phyloP scores from a whole-genome alignment of 2,888 invertebrate genomes.

The Drosophila formosana region DNA sequence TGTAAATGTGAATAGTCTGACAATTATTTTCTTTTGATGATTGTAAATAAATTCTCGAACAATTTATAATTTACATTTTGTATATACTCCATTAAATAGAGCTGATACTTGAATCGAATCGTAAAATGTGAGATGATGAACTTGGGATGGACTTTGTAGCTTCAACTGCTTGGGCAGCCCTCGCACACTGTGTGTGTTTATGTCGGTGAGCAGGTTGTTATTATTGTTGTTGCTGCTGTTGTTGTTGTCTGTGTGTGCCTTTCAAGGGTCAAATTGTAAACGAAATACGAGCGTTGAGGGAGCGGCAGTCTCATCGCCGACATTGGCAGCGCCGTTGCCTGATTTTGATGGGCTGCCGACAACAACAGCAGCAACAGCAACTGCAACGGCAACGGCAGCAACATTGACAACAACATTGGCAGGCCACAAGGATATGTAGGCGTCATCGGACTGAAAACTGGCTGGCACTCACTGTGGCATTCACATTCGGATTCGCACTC shows the following conservation, averaged over 20 bases:
- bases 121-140: no score
- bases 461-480: conserved; percentile 35
- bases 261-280: conserved; percentile 78
- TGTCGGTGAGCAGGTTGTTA: conserved; percentile 16
- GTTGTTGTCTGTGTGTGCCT: conserved; percentile 60
- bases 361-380: conserved; percentile 52
- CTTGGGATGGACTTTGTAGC: neutral
- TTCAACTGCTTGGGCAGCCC: conserved; percentile 2
- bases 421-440: conserved; percentile 66
- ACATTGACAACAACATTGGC: conserved; percentile 51
- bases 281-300: conserved; percentile 74
- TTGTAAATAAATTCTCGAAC: no score
- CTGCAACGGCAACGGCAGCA: conserved; percentile 31
- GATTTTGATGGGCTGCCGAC: conserved; percentile 70
- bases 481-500: conserved; percentile 47
- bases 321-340: conserved; percentile 57
- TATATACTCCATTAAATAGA: no score
- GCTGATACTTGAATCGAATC: no score
- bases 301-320: conserved; percentile 39
- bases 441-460: conserved; percentile 60
- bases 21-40: no score
- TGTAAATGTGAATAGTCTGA: no score
- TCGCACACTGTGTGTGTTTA: conserved; percentile 33
- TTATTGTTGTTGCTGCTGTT: conserved; percentile 19
- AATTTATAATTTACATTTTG: no score